Evolutionary conservation across 30 jellyfish, hydroid and myxozoan species (phyloP).

Genomic region (Turritopsis dohrnii): DNA sequence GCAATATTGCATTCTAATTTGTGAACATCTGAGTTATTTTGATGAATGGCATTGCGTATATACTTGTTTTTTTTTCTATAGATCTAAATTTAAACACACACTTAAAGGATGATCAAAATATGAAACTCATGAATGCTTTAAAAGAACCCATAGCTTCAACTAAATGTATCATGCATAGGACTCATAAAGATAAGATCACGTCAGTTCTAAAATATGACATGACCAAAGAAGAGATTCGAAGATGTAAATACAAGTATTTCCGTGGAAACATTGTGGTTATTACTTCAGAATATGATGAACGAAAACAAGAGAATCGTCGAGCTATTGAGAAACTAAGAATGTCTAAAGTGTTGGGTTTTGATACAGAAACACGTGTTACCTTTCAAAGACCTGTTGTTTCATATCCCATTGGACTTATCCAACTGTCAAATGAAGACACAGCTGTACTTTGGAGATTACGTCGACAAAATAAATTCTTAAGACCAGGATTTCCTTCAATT

Average conservation of each 20-base stretch:
- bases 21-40: too few relatives aligned
- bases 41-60: too few relatives aligned
- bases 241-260: neutral
- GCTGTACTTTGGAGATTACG: neutral
- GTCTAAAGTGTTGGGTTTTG: constrained; percentile 8
- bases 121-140: neutral
- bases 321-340: neutral
- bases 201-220: neutral
- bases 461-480: neutral
- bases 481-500: constrained; percentile 1
- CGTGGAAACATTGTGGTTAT: neutral
- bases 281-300: constrained; percentile 12
- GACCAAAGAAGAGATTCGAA: constrained; percentile 1
- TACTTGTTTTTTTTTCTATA: neutral
- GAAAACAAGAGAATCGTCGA: neutral
- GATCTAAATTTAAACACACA: neutral
- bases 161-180: neutral
- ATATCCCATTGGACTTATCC: neutral
- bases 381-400: neutral
- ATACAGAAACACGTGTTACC: constrained; percentile 5
- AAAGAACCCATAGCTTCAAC: neutral
- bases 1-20: too few relatives aligned
- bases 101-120: neutral
- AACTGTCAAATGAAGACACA: constrained; percentile 8
- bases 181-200: constrained; percentile 1